These are phyloP conservation scores for Drosophila anomelani DNA, from an alignment of 2,888 invertebrate genomes.

Conservation along the genomic window DNA sequence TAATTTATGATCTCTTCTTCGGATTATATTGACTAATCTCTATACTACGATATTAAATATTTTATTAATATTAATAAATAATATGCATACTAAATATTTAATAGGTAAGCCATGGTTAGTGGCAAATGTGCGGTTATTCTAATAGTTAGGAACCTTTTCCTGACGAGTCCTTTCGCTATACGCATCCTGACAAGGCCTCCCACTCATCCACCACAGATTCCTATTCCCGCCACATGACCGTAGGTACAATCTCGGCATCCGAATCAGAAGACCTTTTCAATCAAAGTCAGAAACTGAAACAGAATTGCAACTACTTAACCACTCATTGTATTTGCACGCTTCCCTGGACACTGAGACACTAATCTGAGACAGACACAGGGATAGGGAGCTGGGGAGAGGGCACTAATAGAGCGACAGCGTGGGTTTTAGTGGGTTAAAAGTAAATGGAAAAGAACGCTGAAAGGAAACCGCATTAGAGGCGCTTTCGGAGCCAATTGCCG, in stretches of 20 bases:
- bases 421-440: constrained; percentile 1
- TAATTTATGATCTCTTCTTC: too few species aligned
- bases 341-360: constrained; percentile 39
- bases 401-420: constrained; percentile 4
- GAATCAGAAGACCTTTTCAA: neutral
- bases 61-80: too few species aligned
- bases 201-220: neutral
- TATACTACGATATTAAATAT: too few species aligned
- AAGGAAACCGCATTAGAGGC: constrained; percentile 40
- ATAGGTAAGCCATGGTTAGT: too few species aligned
- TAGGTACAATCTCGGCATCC: constrained; percentile 13
- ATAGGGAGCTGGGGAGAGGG: neutral
- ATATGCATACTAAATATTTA: too few species aligned
- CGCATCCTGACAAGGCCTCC: neutral
- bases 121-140: neutral
- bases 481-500: constrained; percentile 57
- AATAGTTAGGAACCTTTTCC: neutral
- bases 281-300: neutral
- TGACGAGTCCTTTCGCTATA: neutral
- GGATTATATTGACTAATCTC: too few species aligned
- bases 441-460: neutral
- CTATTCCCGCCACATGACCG: constrained; percentile 2
- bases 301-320: constrained; percentile 42
- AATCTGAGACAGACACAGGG: constrained; percentile 30
- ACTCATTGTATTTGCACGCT: constrained; percentile 55